Evolutionary conservation across 1,140 invertebrate genomes (phyloP).

Genomic region (Ditylenchus dipsaci): DNA sequence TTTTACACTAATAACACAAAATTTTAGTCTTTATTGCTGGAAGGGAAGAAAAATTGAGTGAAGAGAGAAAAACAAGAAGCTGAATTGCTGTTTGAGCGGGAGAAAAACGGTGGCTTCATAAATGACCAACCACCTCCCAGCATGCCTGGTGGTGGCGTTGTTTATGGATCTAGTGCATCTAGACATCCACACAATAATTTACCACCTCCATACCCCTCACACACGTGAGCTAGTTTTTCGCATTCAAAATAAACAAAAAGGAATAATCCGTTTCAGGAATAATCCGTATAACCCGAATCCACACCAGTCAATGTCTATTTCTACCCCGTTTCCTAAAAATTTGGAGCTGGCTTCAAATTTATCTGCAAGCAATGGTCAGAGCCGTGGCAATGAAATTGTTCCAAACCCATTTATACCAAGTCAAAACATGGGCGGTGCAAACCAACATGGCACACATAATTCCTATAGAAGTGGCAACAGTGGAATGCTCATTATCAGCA

Average conservation of each 20-base stretch:
- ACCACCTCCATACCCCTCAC: neutral
- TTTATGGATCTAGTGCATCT: constrained; percentile 1
- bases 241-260: too few species aligned
- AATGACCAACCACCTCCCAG: neutral
- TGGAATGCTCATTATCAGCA: constrained; percentile 3
- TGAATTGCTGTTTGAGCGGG: constrained; percentile 83
- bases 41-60: constrained; percentile 88
- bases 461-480: neutral
- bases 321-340: constrained; percentile 14
- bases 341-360: constrained; percentile 3
- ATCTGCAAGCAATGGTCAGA: neutral
- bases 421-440: neutral
- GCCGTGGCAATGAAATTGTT: neutral
- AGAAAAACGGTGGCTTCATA: constrained; percentile 57
- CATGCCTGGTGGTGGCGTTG: neutral
- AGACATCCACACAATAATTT: neutral
- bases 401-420: too few species aligned
- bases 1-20: too few species aligned
- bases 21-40: constrained; percentile 69
- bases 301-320: neutral
- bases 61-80: constrained; percentile 88
- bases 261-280: neutral
- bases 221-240: neutral
- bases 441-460: neutral
- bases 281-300: neutral